Percentiles rank a stretch among this genome's conserved stretches.
phyloP scores from a whole-genome alignment of 2,113 vertebrate genomes.

The Erinaceus europaeus region DNA sequence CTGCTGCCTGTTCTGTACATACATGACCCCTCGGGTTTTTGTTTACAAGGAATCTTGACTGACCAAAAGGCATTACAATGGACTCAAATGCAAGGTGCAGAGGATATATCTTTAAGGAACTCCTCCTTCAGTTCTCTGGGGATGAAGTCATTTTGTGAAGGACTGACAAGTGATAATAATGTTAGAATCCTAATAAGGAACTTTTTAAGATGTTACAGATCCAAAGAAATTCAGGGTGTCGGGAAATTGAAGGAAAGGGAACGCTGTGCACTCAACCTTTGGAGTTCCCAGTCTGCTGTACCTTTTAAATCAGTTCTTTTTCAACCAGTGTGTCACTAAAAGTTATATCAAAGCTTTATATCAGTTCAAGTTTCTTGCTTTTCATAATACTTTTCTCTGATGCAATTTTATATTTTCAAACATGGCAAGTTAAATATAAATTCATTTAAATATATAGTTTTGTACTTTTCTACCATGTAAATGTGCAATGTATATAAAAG shows the following conservation, averaged over 20 bases:
- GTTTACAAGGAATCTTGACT: slow-evolving; percentile 97
- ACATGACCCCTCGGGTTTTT: slow-evolving; percentile 90
- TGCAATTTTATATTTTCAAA: slow-evolving; percentile 93
- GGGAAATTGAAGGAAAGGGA: slow-evolving; percentile 50
- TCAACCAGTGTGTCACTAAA: slow-evolving; percentile 80
- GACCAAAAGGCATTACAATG: slow-evolving; percentile 92
- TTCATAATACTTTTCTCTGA: slow-evolving; percentile 91
- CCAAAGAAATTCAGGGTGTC: slow-evolving; percentile 76
- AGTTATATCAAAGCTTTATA: slow-evolving; percentile 88
- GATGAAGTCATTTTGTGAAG: slow-evolving; percentile 51
- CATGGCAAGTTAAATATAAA: slow-evolving; percentile 98
- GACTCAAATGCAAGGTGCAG: slow-evolving; percentile 75
- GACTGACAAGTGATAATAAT: slow-evolving; percentile 22
- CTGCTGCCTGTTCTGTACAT: slow-evolving; percentile 90
- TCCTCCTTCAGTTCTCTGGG: slow-evolving; percentile 67
- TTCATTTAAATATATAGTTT: slow-evolving; percentile 99
- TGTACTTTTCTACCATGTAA: slow-evolving; percentile 99
- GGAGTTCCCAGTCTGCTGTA: slow-evolving; percentile 78
- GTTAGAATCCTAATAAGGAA: slow-evolving; percentile 55
- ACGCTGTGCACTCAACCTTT: slow-evolving; percentile 23
- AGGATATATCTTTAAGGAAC: slow-evolving; percentile 76
- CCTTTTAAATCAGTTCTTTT: slow-evolving; percentile 72
- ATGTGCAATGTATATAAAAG: slow-evolving; percentile 99
- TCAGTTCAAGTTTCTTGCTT: slow-evolving; percentile 90
- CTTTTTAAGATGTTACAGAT: slow-evolving; percentile 59